Base-by-base conservation (phyloP, 2,888 invertebrate genomes). In the Morpho helenor region DNA sequence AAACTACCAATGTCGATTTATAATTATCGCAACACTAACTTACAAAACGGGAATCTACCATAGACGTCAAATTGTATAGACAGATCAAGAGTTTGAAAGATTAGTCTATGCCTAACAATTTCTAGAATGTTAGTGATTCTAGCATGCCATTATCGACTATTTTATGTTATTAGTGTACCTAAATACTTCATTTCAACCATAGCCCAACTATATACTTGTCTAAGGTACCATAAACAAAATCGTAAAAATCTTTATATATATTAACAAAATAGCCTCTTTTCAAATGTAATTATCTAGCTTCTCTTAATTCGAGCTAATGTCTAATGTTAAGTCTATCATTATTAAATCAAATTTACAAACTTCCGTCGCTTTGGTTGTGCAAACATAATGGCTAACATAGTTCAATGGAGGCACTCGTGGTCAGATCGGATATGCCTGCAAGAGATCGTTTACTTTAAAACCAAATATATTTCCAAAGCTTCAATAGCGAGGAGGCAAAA, bases 61-160 rank as follows among this genome's bases (percentile, higher is more conserved):
- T 61, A 74, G 72, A 71, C 62, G 56, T 68, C 66, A 68, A 64
- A 66, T 58, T 59, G 60, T 62, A 63, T 61, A 68, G 55, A 67
- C 64, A 67, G 64, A 61, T 53, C 47, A 61, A 64, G 59, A 63
- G 51, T 61, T 57, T 51, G 55, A 56, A 67, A 61, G 61, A 57
- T 62, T 64, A 65, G 64, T 67, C 60, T 64, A 64, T 63, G 59
- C 63, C 69, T 68, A 69, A 57, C 68, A 65, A 67, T 67, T 64
- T 77, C 76, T 82, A 81, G 73, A 68, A 77, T 77, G 81, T 84
- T 87, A 86, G 84, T 86, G 77, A 80, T 67, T 75, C 85, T 87
- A 88, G 87, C 87, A 87, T 88, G 87, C 87, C 80, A 75, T 70
- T 79, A 66, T 80, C 68, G 65, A 72, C 80, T 81, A 81, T 75